Conservation (phyloP, 2,113 vertebrate genomes). For the Nibea albiflora region DNA sequence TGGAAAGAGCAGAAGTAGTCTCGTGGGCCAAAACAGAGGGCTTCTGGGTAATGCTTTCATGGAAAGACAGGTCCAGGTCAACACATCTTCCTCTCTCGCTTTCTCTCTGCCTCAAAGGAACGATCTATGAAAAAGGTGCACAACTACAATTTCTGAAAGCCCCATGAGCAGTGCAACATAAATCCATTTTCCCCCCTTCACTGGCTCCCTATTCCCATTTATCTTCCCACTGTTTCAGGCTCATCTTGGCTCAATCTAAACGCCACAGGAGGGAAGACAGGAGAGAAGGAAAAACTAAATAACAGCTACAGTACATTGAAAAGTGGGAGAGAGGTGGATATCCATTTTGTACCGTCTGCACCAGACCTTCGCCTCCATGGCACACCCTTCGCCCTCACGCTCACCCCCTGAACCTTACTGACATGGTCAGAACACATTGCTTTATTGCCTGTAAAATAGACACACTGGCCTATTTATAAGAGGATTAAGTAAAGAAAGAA, state of each 20-base stretch:
- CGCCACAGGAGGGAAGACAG: constrained; percentile 10
- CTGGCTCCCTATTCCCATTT: constrained; percentile 35
- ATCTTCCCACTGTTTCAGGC: constrained; percentile 54
- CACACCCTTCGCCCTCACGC: constrained; percentile 46
- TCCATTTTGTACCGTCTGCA: constrained; percentile 34
- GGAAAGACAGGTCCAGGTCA: constrained; percentile 53
- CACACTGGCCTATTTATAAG: constrained; percentile 83
- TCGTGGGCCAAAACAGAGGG: constrained; percentile 57
- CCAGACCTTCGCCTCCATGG: constrained; percentile 47
- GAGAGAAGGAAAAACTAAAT: constrained; percentile 18
- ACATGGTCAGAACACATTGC: constrained; percentile 73
- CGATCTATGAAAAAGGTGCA: constrained; percentile 52
- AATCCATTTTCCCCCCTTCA: constrained; percentile 52
- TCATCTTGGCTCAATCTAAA: constrained; percentile 38
- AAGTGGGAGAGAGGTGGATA: constrained; percentile 1
- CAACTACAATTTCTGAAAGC: constrained; percentile 51
- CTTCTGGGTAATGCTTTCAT: constrained; percentile 70
- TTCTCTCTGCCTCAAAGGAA: constrained; percentile 64
- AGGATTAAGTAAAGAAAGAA: constrained; percentile 79
- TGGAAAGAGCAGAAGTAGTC: constrained; percentile 36
- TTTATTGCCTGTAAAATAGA: constrained; percentile 83
- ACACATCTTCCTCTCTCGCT: constrained; percentile 44
- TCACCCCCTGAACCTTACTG: constrained; percentile 57
- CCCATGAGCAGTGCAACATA: constrained; percentile 57
- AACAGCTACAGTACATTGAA: constrained; percentile 27